Evolutionary conservation across 2,888 invertebrate genomes (phyloP).

Genomic region (Baronia brevicornis): DNA sequence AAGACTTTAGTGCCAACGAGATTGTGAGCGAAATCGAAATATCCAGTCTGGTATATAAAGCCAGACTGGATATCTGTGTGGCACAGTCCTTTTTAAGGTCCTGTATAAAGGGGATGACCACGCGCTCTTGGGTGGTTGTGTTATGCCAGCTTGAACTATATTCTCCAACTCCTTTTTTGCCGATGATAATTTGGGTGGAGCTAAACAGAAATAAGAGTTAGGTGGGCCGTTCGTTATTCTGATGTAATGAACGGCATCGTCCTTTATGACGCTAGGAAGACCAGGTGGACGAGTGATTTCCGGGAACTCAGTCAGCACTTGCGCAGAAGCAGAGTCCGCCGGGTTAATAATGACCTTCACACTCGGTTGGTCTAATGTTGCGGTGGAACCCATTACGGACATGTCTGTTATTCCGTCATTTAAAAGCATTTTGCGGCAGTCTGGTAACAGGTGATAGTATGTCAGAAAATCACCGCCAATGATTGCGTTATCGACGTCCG

Average conservation of each 20-base stretch:
- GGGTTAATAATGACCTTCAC: slow-evolving; percentile 11
- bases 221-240: slow-evolving; percentile 19
- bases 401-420: slow-evolving; percentile 14
- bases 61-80: too few relatives aligned
- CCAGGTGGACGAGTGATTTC: slow-evolving; percentile 6
- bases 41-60: too few relatives aligned
- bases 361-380: slow-evolving; percentile 4
- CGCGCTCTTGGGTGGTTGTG: slow-evolving; percentile 22
- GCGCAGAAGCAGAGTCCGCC: slow-evolving; percentile 1
- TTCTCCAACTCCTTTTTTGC: slow-evolving; percentile 23
- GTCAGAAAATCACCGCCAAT: slow-evolving; percentile 17
- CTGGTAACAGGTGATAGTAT: slow-evolving; percentile 16
- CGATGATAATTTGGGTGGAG: slow-evolving; percentile 19
- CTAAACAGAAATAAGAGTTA: slow-evolving; percentile 18
- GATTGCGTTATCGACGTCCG: slow-evolving; percentile 15
- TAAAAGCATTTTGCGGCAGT: slow-evolving; percentile 9
- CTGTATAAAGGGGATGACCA: slow-evolving; percentile 31
- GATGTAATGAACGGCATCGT: slow-evolving; percentile 18
- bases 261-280: slow-evolving; percentile 7
- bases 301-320: slow-evolving; percentile 11
- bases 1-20: too few relatives aligned
- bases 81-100: slow-evolving; percentile 24
- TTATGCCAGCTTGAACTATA: slow-evolving; percentile 21
- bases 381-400: slow-evolving; percentile 2
- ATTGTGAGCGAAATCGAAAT: too few relatives aligned